Evolutionary conservation across 1,140 invertebrate genomes (phyloP), one percentile per base, ranked within the genome.

Genomic region (Amphibalanus amphitrite): DNA sequence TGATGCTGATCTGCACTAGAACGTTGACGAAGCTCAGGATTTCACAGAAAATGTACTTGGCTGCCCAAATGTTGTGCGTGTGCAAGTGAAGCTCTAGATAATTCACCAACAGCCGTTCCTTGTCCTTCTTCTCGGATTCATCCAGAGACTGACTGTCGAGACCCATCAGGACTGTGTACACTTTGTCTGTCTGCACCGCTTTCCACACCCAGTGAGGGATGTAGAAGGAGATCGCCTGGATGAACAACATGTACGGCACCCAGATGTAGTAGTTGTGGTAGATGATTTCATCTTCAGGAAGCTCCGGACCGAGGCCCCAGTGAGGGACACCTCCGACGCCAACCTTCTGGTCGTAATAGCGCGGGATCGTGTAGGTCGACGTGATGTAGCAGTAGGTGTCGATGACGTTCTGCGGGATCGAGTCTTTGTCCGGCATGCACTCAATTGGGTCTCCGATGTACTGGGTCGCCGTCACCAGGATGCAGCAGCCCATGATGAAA

Each of bases 381-480:
- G 88, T 85, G 64, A 89, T 89, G 88, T 87, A 91, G 79, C 89
- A 91, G 76, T 86, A 90, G 28, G 85, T 85, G 73, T 90, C 86
- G 59, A 90, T 83, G 47, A 86, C 83, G 73, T 88, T 79, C 40
- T 76, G 74, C 13, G 80, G 80, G 64, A 82, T 80, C 70, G 80
- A 79, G n/a, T 82, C 83, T 15, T 38, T 38, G 33, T 38, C 33
- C 59, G 79, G 78, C 75, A 87, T 84, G 74, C 87, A 89, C 69
- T 86, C 81, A 13, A 89, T 87, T 0, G 87, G 87, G 75, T 88
- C 85, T 0, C 87, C 87, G 67, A 90, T 88, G 77, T 87, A 89
- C 77, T 89, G 86, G 75, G 87, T 88, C n/a, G 84, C 84, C 38
- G 86, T 86, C 0, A 89, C 82, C 70, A 89, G 74, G 71, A 88